Percentiles rank a stretch among this genome's conserved stretches.
phyloP scores from a whole-genome alignment of 2,113 vertebrate genomes.

The Meleagris gallopavo region DNA sequence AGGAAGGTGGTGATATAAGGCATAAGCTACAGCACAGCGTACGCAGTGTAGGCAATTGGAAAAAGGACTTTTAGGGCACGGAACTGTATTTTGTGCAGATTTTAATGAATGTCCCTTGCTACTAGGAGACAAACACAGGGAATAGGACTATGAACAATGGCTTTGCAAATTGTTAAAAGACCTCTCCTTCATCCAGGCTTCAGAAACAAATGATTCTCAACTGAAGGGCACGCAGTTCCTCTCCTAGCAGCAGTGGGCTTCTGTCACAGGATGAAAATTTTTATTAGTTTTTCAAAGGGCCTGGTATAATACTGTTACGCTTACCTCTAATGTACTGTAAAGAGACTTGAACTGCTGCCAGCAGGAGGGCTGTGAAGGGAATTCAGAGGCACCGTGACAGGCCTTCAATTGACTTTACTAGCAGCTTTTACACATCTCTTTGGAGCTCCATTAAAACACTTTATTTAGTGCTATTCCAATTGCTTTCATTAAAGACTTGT shows the following conservation, averaged over 20 bases:
- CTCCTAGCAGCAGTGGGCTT: constrained; percentile 15
- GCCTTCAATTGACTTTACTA: constrained; percentile 51
- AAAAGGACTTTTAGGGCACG: not conserved
- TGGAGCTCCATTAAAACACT: constrained; percentile 38
- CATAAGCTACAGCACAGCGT: not conserved
- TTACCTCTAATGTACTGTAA: constrained; percentile 32
- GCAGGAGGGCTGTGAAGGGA: constrained; percentile 28
- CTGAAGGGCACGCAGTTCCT: not conserved
- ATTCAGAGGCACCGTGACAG: constrained; percentile 36
- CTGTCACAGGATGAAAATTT: constrained; percentile 7
- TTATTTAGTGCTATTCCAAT: constrained; percentile 60
- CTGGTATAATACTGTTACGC: not conserved
- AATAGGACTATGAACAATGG: not conserved
- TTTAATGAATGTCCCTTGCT: not conserved
- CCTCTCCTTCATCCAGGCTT: not conserved
- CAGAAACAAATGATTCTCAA: constrained; percentile 19
- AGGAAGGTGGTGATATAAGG: fast-evolving
- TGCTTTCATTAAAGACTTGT: constrained; percentile 44
- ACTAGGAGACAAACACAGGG: not conserved
- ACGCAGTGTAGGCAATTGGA: fast-evolving
- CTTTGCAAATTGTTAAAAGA: not conserved
- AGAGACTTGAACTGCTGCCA: constrained; percentile 31
- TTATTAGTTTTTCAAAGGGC: constrained; percentile 33
- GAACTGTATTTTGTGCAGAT: not conserved
- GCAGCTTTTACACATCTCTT: constrained; percentile 47